Base-by-base conservation (phyloP, 2,797 vertebrate species). In the Tiaroga cobitis region DNA sequence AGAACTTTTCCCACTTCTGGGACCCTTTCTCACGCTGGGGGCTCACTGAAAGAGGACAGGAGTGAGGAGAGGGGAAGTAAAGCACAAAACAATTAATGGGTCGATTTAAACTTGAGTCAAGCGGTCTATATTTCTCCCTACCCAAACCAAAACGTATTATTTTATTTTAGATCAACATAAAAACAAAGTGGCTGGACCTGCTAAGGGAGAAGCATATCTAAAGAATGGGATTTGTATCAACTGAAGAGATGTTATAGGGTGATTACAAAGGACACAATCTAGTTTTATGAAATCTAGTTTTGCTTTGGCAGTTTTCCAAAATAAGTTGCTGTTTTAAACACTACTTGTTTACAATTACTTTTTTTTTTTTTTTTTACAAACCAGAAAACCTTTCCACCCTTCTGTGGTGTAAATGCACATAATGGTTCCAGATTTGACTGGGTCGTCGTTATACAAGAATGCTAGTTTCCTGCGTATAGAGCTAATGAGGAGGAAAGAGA, bases 1-100 rank as follows among this genome's bases (percentile, higher is more conserved):
- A 74, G 59, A 15, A 32, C 56, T 32, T 61, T 84, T 65, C 68
- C 76, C 81, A 80, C n/a, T 83, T 83, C 29, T 77, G 61, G 63
- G 37, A 78, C 18, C 2, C 24, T 24, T 73, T 75, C 82, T 76
- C 73, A 67, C 32, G 43, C 29, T 72, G 21, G 54, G 34, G 69
- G 79, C 10, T 65, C 19, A 32, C n/a, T 37, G 51, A 67, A 29
- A 37, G 65, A 49, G 37, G 51, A 46, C 59, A 46, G 41, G 37
- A 24, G 18, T 43, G 18, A 21, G 51, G 32, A 61, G 39, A 76
- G 41, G 41, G 63, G 4, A 16, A 43, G n/a, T 46, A 84, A 67
- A 77, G 63, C 26, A 65, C 32, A 37, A 54, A 68, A 39, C 9
- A 83, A 15, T 8, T 4, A 39, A n/a, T n/a, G 29, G 16, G 59